A percentile compares a stretch with the other conserved stretches of the same genome.
Evolutionary conservation across 2,888 invertebrate species (phyloP).

Genomic region (Drosophila lutescens): DNA sequence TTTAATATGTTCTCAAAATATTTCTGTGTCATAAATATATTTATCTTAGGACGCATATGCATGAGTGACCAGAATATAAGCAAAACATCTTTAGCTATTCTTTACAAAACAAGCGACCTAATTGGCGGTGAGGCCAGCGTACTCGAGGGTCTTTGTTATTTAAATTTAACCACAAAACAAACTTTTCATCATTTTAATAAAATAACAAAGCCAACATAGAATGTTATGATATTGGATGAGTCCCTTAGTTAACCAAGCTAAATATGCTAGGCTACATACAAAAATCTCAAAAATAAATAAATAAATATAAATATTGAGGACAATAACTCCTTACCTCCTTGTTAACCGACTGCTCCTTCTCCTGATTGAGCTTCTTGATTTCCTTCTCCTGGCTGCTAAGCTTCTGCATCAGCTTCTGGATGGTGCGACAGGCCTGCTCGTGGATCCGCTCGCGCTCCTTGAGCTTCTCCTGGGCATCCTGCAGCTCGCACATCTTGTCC

Average conservation of each 20-base stretch:
- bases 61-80: background rate
- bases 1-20: background rate
- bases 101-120: background rate
- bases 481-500: slow-evolving; percentile 80
- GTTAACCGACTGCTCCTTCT: slow-evolving; percentile 48
- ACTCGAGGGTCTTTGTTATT: background rate
- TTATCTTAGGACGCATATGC: no score
- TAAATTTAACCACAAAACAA: background rate
- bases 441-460: slow-evolving; percentile 76
- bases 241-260: background rate
- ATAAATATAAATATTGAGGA: no score
- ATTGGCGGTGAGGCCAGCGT: background rate
- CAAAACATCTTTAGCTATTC: background rate
- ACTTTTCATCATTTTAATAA: background rate
- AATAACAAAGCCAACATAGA: background rate
- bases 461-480: slow-evolving; percentile 79
- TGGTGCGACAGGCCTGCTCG: slow-evolving; percentile 81
- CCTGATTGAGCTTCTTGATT: slow-evolving; percentile 71
- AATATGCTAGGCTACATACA: no score
- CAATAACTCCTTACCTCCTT: slow-evolving; percentile 11
- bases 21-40: background rate
- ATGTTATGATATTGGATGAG: background rate
- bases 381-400: slow-evolving; percentile 80
- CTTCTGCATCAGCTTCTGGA: slow-evolving; percentile 81
- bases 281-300: no score